Evolutionary conservation across 2,113 vertebrate species (phyloP).

Genomic region (Mastomys natalensis): DNA sequence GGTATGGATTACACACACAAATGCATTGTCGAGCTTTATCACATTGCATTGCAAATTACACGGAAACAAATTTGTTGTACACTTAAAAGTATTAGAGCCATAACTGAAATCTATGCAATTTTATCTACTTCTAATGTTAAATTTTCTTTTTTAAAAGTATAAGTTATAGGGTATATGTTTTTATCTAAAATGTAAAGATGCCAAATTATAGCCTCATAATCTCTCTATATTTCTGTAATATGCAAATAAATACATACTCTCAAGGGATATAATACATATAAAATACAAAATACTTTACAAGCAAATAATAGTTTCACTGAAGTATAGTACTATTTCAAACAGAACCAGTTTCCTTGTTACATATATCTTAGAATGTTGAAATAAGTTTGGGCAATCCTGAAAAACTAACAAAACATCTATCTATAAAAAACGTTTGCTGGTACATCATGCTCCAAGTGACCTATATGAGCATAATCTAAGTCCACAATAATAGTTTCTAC

Average conservation of each 20-base stretch:
- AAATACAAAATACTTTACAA: conserved; percentile 43
- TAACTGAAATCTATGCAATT: conserved; percentile 62
- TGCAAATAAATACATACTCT: neutral
- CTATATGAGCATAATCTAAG: neutral
- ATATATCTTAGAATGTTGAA: conserved; percentile 34
- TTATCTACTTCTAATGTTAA: conserved; percentile 30
- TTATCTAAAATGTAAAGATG: neutral
- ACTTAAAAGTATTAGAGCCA: conserved; percentile 44
- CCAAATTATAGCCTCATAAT: neutral
- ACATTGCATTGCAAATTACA: conserved; percentile 43
- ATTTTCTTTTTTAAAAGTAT: conserved; percentile 39
- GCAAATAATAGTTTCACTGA: conserved; percentile 7
- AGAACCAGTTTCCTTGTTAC: conserved; percentile 29
- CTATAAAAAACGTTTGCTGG: neutral
- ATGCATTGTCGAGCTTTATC: neutral
- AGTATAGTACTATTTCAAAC: conserved; percentile 11
- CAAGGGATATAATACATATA: neutral
- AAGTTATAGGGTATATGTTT: conserved; percentile 7
- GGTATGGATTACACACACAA: conserved; percentile 26
- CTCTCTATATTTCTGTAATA: neutral
- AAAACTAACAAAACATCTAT: neutral
- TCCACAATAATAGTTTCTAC: neutral
- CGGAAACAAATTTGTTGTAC: conserved; percentile 34
- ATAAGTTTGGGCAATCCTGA: neutral
- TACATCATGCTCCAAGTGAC: neutral